A percentile compares a stretch with the other conserved stretches of the same genome.
Conservation (phyloP, 2,113 vertebrate species). For the Drymodes brunneopygia region DNA sequence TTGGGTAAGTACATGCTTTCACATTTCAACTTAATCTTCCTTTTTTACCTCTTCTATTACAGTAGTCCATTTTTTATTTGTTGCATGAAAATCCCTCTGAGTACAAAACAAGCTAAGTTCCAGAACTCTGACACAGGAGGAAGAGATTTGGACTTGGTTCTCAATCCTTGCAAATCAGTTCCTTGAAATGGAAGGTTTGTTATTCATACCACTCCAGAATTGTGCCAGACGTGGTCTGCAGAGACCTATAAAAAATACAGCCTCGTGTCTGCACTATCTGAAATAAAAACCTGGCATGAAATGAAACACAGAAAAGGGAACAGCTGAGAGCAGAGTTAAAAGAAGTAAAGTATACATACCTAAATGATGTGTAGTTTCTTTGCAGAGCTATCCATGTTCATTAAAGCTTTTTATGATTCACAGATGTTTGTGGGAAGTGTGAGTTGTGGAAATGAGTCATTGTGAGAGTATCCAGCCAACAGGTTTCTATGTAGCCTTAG, state of each 20-base stretch:
- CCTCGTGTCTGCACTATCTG: neutral
- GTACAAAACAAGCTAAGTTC: neutral
- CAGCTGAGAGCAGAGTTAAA: constrained; percentile 33
- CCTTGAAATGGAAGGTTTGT: neutral
- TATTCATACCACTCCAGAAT: neutral
- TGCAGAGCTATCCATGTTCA: neutral
- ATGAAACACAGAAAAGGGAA: neutral
- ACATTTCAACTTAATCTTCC: neutral
- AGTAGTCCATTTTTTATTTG: neutral
- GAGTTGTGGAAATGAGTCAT: constrained; percentile 52
- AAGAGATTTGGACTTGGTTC: neutral
- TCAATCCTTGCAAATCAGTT: neutral
- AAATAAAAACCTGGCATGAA: constrained; percentile 39
- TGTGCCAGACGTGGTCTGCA: constrained; percentile 20
- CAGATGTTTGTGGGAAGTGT: constrained; percentile 45
- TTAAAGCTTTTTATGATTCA: constrained; percentile 44
- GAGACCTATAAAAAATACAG: neutral
- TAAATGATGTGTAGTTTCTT: constrained; percentile 20
- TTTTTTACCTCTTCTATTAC: neutral
- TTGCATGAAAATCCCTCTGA: neutral
- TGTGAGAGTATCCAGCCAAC: constrained; percentile 20
- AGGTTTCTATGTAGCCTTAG: constrained; percentile 40
- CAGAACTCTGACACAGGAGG: neutral
- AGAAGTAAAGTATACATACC: constrained; percentile 9
- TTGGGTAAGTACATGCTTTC: neutral